Evolutionary conservation across 2,113 vertebrate species (phyloP).

Genomic region (Planiliza haematocheilus): DNA sequence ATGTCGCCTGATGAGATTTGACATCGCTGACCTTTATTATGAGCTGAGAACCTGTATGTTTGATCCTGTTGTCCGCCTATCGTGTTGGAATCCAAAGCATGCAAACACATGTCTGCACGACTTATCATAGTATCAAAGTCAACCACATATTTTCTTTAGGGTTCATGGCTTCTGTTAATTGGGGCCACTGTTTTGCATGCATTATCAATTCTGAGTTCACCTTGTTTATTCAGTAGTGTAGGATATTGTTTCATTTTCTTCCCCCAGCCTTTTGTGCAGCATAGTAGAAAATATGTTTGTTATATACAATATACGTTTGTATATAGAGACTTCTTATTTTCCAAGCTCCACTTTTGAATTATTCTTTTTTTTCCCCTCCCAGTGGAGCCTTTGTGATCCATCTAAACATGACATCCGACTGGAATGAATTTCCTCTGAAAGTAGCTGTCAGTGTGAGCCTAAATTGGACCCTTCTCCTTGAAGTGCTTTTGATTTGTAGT

Average conservation of each 20-base stretch:
- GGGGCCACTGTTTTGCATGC: slow-evolving; percentile 29
- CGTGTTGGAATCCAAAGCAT: slow-evolving; percentile 7
- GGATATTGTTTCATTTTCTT: slow-evolving; percentile 25
- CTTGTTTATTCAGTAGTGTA: slow-evolving; percentile 47
- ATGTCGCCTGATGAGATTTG: neutral
- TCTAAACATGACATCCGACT: slow-evolving; percentile 52
- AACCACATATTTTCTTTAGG: slow-evolving; percentile 38
- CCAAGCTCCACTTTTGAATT: slow-evolving; percentile 34
- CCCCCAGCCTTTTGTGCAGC: neutral
- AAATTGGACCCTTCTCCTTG: slow-evolving; percentile 70
- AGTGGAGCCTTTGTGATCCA: slow-evolving; percentile 35
- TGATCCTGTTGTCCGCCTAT: slow-evolving; percentile 37
- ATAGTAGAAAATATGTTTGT: slow-evolving; percentile 16
- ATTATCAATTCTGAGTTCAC: slow-evolving; percentile 44
- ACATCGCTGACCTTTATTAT: too few species aligned
- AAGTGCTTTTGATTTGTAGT: slow-evolving; percentile 76
- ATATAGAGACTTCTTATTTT: slow-evolving; percentile 16
- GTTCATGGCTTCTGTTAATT: slow-evolving; percentile 67
- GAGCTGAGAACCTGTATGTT: slow-evolving; percentile 19
- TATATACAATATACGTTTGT: slow-evolving; percentile 25
- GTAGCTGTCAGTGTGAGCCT: slow-evolving; percentile 66
- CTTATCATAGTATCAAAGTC: neutral
- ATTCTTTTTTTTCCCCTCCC: neutral
- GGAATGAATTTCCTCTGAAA: slow-evolving; percentile 69
- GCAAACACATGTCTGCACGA: slow-evolving; percentile 13